Evolutionary conservation across 23 tunicate species (phyloP).

Genomic region (Ciona savignyi): DNA sequence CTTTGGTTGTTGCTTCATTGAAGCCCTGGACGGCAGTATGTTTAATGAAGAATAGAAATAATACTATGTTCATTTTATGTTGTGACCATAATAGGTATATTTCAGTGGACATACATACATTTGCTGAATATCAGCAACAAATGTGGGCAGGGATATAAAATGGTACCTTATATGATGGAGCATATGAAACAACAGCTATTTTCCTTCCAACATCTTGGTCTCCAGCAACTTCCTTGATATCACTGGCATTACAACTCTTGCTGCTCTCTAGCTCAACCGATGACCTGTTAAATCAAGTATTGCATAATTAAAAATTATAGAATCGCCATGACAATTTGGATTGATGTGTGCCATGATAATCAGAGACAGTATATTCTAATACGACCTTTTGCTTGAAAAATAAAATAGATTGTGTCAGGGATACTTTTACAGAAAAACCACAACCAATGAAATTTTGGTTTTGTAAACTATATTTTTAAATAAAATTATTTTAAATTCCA

Average conservation of each 20-base stretch:
- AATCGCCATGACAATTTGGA: too few relatives aligned
- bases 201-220: not conserved
- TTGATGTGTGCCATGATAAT: too few relatives aligned
- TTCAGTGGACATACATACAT: not conserved
- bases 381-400: too few relatives aligned
- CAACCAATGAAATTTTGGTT: too few relatives aligned
- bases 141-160: too few relatives aligned
- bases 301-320: too few relatives aligned
- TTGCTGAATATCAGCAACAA: too few relatives aligned
- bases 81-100: not conserved
- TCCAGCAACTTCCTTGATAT: not conserved
- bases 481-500: too few relatives aligned
- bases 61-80: not conserved
- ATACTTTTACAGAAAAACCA: too few relatives aligned
- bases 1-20: not conserved
- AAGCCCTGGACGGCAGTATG: not conserved
- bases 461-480: not conserved
- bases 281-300: too few relatives aligned
- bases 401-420: too few relatives aligned
- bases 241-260: not conserved
- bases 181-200: not conserved
- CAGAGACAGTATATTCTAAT: too few relatives aligned
- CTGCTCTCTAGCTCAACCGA: not conserved
- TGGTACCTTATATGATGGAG: not conserved
- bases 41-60: not conserved